These are phyloP conservation scores for Styela plicata DNA, from an alignment of 23 tunicate species.

Conservation along the genomic window DNA sequence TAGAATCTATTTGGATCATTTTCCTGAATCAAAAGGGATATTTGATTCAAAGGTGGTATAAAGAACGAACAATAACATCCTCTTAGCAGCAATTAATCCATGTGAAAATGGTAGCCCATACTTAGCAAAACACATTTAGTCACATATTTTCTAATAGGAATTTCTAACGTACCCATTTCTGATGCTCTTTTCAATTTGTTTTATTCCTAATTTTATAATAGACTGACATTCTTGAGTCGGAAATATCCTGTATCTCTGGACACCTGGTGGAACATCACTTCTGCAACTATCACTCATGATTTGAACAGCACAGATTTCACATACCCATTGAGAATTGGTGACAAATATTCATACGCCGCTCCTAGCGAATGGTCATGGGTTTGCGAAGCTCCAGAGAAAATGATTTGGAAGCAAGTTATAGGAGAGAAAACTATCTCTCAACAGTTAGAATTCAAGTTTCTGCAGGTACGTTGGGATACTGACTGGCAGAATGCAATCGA, in stretches of 20 bases:
- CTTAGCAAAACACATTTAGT: no score
- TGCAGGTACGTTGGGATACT: slow-evolving; percentile 52
- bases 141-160: no score
- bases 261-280: slow-evolving; percentile 39
- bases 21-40: no score
- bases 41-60: no score
- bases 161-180: no score
- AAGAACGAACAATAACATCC: no score
- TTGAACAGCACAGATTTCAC: slow-evolving; percentile 2
- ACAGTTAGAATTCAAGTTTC: slow-evolving; percentile 32
- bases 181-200: no score
- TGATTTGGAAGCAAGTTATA: slow-evolving; percentile 25
- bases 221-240: not conserved
- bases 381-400: slow-evolving; percentile 35
- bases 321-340: not conserved
- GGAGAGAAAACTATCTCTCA: slow-evolving; percentile 9
- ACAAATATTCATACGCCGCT: slow-evolving; percentile 45
- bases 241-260: not conserved
- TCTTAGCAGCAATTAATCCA: no score
- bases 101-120: no score
- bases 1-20: no score
- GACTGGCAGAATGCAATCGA: no score
- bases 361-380: slow-evolving; percentile 59
- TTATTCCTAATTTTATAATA: no score
- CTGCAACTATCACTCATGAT: slow-evolving; percentile 12